phyloP scores from a whole-genome alignment of 2,888 invertebrate genomes.

The Emesis russula region DNA sequence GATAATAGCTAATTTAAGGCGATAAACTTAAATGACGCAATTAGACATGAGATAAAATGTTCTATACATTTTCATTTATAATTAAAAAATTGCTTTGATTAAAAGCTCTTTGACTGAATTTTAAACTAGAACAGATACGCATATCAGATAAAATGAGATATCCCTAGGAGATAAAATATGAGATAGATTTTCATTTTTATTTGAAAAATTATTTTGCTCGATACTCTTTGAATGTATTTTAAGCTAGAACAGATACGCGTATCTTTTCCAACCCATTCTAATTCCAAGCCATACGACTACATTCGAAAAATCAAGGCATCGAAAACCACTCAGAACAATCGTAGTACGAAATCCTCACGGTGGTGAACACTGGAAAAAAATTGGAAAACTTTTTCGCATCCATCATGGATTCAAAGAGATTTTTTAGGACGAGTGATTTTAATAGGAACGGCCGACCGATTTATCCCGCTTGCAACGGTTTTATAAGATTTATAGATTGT shows the following conservation, averaged over 20 bases:
- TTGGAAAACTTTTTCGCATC: slow-evolving; percentile 87
- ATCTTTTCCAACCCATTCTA: background rate
- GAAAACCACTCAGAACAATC: slow-evolving; percentile 83
- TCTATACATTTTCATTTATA: no score
- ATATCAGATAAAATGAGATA: no score
- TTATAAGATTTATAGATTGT: slow-evolving; percentile 78
- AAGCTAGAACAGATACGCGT: background rate
- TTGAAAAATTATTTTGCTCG: no score
- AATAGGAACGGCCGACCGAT: slow-evolving; percentile 80
- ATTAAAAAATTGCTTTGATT: no score
- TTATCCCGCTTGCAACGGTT: slow-evolving; percentile 70
- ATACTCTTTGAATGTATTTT: background rate
- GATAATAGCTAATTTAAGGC: no score
- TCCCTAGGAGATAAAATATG: no score
- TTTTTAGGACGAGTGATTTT: slow-evolving; percentile 86
- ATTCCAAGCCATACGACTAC: slow-evolving; percentile 39
- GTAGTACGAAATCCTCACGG: slow-evolving; percentile 62
- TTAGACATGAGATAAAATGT: no score
- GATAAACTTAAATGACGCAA: no score
- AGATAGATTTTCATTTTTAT: no score
- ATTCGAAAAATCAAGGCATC: slow-evolving; percentile 72
- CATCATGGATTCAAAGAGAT: slow-evolving; percentile 86
- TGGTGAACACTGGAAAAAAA: slow-evolving; percentile 77
- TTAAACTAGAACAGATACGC: no score
- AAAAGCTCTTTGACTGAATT: no score